These are phyloP conservation scores for Augiades crinisus DNA, from an alignment of 2,888 invertebrate genomes.

Conservation along the genomic window DNA sequence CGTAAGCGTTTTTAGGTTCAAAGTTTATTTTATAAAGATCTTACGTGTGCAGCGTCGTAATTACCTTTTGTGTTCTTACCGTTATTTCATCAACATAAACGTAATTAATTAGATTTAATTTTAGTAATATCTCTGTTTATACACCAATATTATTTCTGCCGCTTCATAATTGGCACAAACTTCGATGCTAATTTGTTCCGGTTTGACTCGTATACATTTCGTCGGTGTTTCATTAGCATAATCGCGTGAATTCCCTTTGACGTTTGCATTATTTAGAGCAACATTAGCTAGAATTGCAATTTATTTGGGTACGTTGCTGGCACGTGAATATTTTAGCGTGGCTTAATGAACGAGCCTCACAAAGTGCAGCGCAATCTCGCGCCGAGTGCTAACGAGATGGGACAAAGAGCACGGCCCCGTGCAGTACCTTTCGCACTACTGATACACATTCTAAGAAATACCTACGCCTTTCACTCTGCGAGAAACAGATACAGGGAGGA, in stretches of 20 bases:
- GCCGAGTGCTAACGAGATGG: constrained; percentile 2
- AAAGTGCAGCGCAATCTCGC: constrained; percentile 13
- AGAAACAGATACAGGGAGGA: no score
- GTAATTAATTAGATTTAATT: no score
- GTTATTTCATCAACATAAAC: no score
- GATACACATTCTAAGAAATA: constrained; percentile 5
- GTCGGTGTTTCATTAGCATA: neutral
- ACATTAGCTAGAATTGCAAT: constrained; percentile 1
- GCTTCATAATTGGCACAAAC: no score
- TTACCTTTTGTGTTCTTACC: neutral
- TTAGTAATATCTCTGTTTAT: no score
- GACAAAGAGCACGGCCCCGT: constrained; percentile 1
- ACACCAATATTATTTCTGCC: no score
- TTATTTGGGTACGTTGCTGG: neutral
- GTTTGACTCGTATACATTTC: neutral
- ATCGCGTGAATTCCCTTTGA: neutral
- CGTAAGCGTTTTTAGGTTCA: neutral
- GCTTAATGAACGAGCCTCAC: constrained; percentile 12
- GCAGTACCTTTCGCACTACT: neutral
- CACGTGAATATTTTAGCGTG: constrained; percentile 8
- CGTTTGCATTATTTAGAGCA: neutral
- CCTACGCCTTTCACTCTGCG: no score
- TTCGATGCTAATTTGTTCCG: no score
- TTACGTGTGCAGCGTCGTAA: neutral
- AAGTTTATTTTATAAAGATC: neutral